Percentiles rank a stretch among this genome's conserved stretches.
Conservation (phyloP, 2,113 vertebrate genomes). For the Propithecus coquereli region DNA sequence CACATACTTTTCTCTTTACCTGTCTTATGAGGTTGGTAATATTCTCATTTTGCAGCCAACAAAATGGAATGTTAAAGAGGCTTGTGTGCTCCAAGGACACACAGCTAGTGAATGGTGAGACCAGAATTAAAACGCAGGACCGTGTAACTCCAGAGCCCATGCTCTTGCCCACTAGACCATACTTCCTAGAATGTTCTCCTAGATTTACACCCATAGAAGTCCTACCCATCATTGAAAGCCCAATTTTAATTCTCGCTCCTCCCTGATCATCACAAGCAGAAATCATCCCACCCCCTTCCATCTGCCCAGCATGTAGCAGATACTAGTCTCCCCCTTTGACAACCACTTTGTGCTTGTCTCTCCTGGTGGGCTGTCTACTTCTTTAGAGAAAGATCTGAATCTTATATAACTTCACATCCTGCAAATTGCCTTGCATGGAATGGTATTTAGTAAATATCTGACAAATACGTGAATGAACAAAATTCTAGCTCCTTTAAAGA, state of each 20-base stretch:
- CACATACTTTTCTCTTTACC: not conserved
- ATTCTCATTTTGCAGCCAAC: not conserved
- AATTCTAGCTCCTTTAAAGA: slow-evolving; percentile 4
- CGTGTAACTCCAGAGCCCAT: not conserved
- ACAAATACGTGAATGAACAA: not conserved
- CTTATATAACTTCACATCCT: not conserved
- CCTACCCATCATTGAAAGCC: not conserved
- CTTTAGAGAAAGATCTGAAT: not conserved
- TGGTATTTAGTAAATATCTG: not conserved
- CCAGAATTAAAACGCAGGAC: not conserved
- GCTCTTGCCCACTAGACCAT: not conserved
- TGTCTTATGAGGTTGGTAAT: not conserved
- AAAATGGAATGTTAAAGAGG: not conserved
- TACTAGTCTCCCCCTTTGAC: not conserved
- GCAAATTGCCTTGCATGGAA: not conserved
- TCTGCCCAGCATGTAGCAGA: not conserved
- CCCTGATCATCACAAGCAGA: too few relatives aligned
- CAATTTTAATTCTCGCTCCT: not conserved
- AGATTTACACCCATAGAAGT: not conserved
- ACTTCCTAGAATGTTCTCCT: not conserved
- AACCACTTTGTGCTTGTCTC: not conserved
- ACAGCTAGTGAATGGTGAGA: not conserved
- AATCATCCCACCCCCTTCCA: not conserved
- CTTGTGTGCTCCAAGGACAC: not conserved
- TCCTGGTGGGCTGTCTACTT: not conserved